Conservation (phyloP, 2,888 invertebrate species). For the Plusia festucae region DNA sequence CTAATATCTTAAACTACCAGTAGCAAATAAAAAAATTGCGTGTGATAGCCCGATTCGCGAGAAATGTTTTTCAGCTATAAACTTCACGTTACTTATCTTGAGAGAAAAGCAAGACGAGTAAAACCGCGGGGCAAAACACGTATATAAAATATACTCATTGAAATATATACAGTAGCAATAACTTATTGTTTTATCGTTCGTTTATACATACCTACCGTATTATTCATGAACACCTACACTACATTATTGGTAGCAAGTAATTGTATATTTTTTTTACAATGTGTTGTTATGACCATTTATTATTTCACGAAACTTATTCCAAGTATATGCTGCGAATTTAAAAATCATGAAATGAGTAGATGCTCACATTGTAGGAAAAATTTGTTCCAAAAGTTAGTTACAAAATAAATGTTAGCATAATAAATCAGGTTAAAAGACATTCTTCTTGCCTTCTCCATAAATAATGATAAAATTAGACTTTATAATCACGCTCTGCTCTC, state of each 20-base stretch:
- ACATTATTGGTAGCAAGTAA: not conserved
- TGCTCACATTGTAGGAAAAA: not conserved
- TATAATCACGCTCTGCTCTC: conserved; percentile 17
- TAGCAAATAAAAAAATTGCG: too few species aligned
- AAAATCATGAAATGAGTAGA: too few species aligned
- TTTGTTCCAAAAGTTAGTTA: not conserved
- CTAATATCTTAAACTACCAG: too few species aligned
- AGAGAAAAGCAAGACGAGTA: too few species aligned
- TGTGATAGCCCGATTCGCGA: too few species aligned
- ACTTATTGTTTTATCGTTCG: not conserved
- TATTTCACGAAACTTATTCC: not conserved
- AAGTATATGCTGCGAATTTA: too few species aligned
- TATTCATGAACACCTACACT: not conserved
- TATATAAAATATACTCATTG: too few species aligned
- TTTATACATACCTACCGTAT: not conserved
- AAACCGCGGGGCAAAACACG: too few species aligned
- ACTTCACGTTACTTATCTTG: too few species aligned
- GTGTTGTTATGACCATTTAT: too few species aligned
- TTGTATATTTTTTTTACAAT: not conserved
- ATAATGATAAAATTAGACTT: conserved; percentile 6
- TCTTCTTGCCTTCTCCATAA: not conserved
- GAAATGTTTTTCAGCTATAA: too few species aligned
- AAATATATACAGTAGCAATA: not conserved
- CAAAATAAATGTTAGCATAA: not conserved
- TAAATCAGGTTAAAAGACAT: conserved; percentile 1